Evolutionary conservation across 2,113 vertebrate species (phyloP), one percentile per base, ranked within the genome.

Genomic region (Cyanistes caeruleus): DNA sequence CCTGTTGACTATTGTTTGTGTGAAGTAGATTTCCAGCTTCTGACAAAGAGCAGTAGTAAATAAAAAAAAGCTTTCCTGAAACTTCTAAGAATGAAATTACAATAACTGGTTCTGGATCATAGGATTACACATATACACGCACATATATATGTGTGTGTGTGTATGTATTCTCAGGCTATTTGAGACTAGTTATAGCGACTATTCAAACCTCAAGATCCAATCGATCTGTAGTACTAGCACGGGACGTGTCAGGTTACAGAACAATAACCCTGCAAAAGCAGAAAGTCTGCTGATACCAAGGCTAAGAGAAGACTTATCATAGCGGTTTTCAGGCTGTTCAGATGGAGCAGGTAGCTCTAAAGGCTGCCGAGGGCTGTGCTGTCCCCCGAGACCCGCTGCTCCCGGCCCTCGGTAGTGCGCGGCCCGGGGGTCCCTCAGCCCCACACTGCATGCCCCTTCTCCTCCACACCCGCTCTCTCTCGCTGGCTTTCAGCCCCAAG

Each of bases 221-320:
- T 2, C 8, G 2, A 53, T 10, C 6, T 3, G 43, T 3, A 35
- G 7, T 23, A 9, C 0, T 3, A 35, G 8, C 27, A 9, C 0
- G 0, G 43, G 1, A 33, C 6, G 24, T 1, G 1, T 25, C 0
- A 16, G 22, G 4, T 5, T 24, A 35, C 63, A 44, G 22, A 63
- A 16, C 6, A 43, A 43, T 1, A 39, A 44, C 15, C 22, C 22
- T 17, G 7, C 35, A 23, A 53, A 44, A 43, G 11, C 28, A 15
- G 13, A 3, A 52, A 58, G 13, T 2, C n/a, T 8, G 5, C 31
- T 1, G 6, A 41, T 4, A 37, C 4, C 46, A 20, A 43, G 25
- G 5, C 0, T 1, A 12, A 4, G 7, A n/a, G 9, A 15, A 5
- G 11, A 2, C 11, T 2, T 2, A 2, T 3, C 5, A 9, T 19